Conservation (phyloP, 2,888 invertebrate genomes). For the Thera britannica region DNA sequence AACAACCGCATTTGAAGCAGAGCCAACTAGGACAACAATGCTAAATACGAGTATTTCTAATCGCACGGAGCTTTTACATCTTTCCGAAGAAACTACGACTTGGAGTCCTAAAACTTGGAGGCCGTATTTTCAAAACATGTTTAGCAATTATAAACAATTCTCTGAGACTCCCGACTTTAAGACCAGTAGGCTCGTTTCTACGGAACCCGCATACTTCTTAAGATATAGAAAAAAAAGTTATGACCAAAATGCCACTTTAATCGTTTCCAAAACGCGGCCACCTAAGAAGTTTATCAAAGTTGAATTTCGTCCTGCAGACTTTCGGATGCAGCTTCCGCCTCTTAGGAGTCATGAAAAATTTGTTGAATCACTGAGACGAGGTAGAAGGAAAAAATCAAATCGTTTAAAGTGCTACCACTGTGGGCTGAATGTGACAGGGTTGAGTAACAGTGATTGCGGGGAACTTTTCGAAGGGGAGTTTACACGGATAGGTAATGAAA, state of each 20-base stretch:
- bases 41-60: constrained; percentile 1
- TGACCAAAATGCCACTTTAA: background rate
- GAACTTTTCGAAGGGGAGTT: constrained; percentile 31
- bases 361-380: background rate
- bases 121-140: constrained; percentile 23
- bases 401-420: constrained; percentile 49
- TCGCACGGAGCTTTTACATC: background rate
- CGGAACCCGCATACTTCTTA: background rate
- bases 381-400: background rate
- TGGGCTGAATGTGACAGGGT: constrained; percentile 42
- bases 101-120: constrained; percentile 22
- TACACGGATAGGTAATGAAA: background rate
- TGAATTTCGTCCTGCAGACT: constrained; percentile 3
- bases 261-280: background rate
- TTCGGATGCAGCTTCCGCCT: background rate
- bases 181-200: background rate
- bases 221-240: constrained; percentile 4
- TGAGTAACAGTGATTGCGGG: constrained; percentile 43
- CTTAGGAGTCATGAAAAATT: background rate
- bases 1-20: constrained; percentile 5
- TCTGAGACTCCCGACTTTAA: background rate
- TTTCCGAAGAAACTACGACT: background rate
- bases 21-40: background rate
- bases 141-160: constrained; percentile 2
- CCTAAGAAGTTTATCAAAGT: constrained; percentile 7